phyloP scores from a whole-genome alignment of 2,113 vertebrate genomes.

The Stegastes partitus region DNA sequence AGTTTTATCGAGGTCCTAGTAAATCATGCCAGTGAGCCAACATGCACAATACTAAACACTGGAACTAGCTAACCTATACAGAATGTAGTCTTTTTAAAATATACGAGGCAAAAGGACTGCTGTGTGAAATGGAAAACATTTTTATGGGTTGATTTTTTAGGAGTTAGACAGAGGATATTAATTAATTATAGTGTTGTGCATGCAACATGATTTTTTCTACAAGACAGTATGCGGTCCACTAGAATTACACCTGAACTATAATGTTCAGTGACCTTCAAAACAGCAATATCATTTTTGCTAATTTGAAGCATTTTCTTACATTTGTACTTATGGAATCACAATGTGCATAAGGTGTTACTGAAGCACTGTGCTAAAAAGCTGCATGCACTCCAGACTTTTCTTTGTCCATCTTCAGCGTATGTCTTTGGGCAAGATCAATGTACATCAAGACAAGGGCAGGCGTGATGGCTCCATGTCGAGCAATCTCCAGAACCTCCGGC shows the following conservation, averaged over 20 bases:
- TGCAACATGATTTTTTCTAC: too few species aligned
- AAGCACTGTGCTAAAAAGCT: neutral
- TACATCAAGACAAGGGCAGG: neutral
- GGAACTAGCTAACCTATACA: neutral
- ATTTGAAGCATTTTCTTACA: neutral
- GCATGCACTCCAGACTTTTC: neutral
- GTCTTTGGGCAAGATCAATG: slow-evolving; percentile 36
- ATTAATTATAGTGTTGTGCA: too few species aligned
- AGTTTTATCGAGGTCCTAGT: too few species aligned
- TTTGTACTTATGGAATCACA: neutral
- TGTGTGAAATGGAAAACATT: too few species aligned
- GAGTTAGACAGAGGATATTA: too few species aligned
- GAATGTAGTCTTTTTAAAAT: neutral
- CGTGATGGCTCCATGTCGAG: slow-evolving; percentile 23
- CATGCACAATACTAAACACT: neutral
- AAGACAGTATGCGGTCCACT: neutral
- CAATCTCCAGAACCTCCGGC: slow-evolving; percentile 37
- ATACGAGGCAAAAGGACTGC: too few species aligned
- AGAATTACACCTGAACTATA: neutral
- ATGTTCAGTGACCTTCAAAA: neutral
- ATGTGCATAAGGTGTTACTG: neutral
- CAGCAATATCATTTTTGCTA: neutral
- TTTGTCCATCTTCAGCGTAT: slow-evolving; percentile 10
- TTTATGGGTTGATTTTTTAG: too few species aligned
- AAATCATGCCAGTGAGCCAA: too few species aligned